Evolutionary conservation across 2,888 invertebrate genomes (phyloP).

Genomic region (Andrena haemorrhoa): DNA sequence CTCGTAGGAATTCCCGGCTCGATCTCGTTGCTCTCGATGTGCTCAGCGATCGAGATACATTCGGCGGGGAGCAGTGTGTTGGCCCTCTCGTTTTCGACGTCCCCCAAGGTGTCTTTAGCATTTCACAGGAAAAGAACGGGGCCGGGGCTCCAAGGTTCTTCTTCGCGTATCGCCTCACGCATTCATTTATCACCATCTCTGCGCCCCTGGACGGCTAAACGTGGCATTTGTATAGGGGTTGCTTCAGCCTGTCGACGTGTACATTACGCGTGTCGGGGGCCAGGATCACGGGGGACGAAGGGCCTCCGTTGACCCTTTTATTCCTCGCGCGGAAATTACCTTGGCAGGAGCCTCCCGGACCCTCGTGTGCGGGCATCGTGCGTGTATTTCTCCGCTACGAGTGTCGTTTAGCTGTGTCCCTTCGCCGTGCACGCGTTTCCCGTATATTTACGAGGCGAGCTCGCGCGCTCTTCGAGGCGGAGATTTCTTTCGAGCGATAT

Average conservation of each 20-base stretch:
- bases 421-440: neutral
- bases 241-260: constrained; percentile 33
- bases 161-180: constrained; percentile 62
- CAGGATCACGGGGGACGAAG: constrained; percentile 5
- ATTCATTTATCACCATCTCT: constrained; percentile 70
- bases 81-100: constrained; percentile 29
- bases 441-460: neutral
- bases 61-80: constrained; percentile 4
- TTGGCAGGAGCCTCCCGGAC: neutral
- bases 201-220: constrained; percentile 44
- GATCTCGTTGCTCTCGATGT: neutral
- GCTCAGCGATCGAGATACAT: constrained; percentile 56
- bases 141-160: constrained; percentile 25
- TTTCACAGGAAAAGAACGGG: constrained; percentile 28
- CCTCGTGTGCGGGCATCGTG: neutral
- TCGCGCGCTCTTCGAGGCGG: neutral
- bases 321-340: constrained; percentile 46
- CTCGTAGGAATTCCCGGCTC: constrained; percentile 9
- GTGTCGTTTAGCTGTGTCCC: constrained; percentile 22
- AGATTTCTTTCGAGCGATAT: constrained; percentile 7
- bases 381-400: neutral
- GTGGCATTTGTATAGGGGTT: constrained; percentile 58
- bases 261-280: constrained; percentile 26
- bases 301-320: constrained; percentile 51
- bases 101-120: constrained; percentile 68